phyloP scores from a whole-genome alignment of 2,113 vertebrate species.

The Petaurus breviceps region DNA sequence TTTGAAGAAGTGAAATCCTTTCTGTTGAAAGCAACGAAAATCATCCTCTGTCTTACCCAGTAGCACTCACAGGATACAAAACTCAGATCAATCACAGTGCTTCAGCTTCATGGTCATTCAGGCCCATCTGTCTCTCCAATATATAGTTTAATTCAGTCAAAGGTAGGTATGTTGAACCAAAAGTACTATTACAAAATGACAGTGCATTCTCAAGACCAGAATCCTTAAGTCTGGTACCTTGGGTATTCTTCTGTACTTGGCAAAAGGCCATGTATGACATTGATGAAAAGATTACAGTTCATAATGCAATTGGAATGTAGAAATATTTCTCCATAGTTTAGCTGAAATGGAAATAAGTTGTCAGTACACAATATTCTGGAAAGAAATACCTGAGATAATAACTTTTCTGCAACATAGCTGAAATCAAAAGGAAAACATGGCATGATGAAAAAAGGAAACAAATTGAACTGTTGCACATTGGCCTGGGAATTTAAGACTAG shows the following conservation, averaged over 20 bases:
- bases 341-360: background rate
- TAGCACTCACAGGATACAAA: background rate
- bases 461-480: background rate
- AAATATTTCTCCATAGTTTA: background rate
- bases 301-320: background rate
- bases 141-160: background rate
- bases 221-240: background rate
- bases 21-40: background rate
- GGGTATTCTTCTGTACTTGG: background rate
- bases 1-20: background rate
- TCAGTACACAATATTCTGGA: background rate
- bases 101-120: background rate
- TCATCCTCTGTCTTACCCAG: background rate
- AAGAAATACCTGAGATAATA: background rate
- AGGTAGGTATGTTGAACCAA: background rate
- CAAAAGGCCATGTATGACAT: background rate
- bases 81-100: background rate
- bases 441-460: background rate
- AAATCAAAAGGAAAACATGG: background rate
- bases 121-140: background rate
- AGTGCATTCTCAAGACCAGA: background rate
- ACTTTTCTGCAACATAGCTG: background rate
- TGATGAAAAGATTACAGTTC: background rate
- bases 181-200: background rate
- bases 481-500: background rate